A percentile compares a stretch with the other conserved stretches of the same genome.
These are phyloP conservation scores for Psephotus haematonotus DNA, from an alignment of 2,113 vertebrate species.

Conservation along the genomic window DNA sequence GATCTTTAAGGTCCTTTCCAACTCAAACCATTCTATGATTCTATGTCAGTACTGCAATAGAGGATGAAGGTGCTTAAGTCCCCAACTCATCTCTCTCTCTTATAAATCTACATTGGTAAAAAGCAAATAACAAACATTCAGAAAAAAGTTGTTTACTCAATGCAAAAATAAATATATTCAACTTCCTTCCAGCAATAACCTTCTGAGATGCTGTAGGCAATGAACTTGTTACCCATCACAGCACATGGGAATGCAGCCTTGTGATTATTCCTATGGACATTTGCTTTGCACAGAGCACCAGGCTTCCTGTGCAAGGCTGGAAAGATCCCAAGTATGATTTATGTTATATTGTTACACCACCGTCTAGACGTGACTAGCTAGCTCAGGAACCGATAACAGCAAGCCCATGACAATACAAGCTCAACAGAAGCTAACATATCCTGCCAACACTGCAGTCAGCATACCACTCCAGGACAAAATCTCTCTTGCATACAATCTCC, in stretches of 20 bases:
- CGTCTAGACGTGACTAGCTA: conserved; percentile 38
- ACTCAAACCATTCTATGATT: not conserved
- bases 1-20: not conserved
- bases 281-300: not conserved
- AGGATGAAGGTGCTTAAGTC: not conserved
- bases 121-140: not conserved
- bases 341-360: conserved; percentile 17
- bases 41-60: not conserved
- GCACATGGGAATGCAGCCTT: not conserved
- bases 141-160: not conserved
- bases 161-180: not conserved
- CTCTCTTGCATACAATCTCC: not conserved
- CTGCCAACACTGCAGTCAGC: not conserved
- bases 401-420: not conserved
- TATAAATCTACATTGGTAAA: not conserved
- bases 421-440: not conserved
- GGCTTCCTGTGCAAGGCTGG: conserved; percentile 28
- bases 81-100: not conserved
- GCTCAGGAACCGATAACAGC: conserved; percentile 37
- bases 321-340: not conserved
- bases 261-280: not conserved
- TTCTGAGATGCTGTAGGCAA: not conserved
- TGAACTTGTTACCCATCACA: not conserved
- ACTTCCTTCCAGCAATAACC: not conserved
- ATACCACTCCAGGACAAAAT: not conserved